Conservation (phyloP, 2,113 vertebrate genomes). For the Anas platyrhynchos region DNA sequence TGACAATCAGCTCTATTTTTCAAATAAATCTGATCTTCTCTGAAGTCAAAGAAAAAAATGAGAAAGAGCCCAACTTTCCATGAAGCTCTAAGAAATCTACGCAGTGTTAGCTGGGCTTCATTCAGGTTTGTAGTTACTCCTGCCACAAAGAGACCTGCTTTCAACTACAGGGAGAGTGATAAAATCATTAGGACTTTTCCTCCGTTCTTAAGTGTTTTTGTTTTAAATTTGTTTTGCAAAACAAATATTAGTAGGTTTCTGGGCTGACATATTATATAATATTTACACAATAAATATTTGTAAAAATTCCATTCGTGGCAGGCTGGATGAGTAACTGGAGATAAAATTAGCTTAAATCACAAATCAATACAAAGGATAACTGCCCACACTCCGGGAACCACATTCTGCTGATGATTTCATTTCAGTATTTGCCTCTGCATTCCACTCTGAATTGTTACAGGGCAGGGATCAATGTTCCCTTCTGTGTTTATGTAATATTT, state of each 20-base stretch:
- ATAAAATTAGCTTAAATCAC: slow-evolving; percentile 9
- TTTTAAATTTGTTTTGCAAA: background rate
- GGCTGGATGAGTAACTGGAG: background rate
- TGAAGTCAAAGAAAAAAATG: background rate
- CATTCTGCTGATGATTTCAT: background rate
- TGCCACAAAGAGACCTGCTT: background rate
- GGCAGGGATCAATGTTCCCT: background rate
- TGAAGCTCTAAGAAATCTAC: background rate
- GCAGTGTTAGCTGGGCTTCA: background rate
- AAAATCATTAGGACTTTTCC: background rate
- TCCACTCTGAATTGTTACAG: background rate
- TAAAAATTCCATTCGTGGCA: background rate
- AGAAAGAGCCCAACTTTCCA: background rate
- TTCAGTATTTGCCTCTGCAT: slow-evolving; percentile 17
- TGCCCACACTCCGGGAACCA: background rate
- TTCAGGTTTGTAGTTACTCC: background rate
- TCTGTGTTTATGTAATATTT: slow-evolving; percentile 10
- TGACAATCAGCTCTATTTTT: background rate
- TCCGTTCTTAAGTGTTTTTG: background rate
- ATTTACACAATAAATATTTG: slow-evolving; percentile 5
- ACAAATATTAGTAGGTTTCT: background rate
- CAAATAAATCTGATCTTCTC: background rate
- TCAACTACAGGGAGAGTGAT: background rate
- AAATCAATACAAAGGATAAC: background rate
- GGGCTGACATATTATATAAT: background rate